These are phyloP conservation scores for Aplocera efformata DNA, from an alignment of 2,888 invertebrate species.

Conservation along the genomic window DNA sequence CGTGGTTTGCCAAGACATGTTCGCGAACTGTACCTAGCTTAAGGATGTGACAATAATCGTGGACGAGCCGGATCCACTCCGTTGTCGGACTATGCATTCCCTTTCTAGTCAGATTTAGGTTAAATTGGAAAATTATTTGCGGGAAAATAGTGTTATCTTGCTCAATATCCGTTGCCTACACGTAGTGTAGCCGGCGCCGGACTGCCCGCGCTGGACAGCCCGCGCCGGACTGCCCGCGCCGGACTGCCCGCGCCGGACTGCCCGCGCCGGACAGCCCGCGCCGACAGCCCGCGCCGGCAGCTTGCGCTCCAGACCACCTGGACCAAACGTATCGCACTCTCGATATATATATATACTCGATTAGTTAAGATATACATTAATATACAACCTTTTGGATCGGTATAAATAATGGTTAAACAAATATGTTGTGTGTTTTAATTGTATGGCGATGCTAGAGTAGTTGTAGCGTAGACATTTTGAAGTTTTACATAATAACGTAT, in stretches of 20 bases:
- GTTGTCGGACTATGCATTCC: conserved; percentile 71
- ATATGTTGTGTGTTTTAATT: conserved; percentile 74
- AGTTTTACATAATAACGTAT: conserved; percentile 72
- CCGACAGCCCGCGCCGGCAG: too few species aligned
- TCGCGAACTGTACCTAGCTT: conserved; percentile 57
- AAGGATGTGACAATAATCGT: conserved; percentile 72
- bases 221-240: conserved; percentile 46
- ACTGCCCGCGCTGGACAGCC: too few species aligned
- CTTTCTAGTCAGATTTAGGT: conserved; percentile 67
- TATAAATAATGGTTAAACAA: conserved; percentile 67
- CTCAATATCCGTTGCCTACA: conserved; percentile 74
- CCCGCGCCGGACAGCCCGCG: conserved; percentile 38
- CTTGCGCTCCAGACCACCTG: conserved; percentile 65
- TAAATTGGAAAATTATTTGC: conserved; percentile 35
- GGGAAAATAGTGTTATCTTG: conserved; percentile 61
- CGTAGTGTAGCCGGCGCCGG: conserved; percentile 49
- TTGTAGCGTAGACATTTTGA: conserved; percentile 76
- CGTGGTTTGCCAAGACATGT: conserved; percentile 38
- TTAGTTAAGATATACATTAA: conserved; percentile 45
- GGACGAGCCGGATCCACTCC: conserved; percentile 56
- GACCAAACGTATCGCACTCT: conserved; percentile 66
- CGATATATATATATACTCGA: conserved; percentile 45
- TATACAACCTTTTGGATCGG: conserved; percentile 35
- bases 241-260: conserved; percentile 68
- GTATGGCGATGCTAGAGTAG: conserved; percentile 78